Conservation (phyloP, 2,797 vertebrate genomes). For the Sciaenops ocellatus region DNA sequence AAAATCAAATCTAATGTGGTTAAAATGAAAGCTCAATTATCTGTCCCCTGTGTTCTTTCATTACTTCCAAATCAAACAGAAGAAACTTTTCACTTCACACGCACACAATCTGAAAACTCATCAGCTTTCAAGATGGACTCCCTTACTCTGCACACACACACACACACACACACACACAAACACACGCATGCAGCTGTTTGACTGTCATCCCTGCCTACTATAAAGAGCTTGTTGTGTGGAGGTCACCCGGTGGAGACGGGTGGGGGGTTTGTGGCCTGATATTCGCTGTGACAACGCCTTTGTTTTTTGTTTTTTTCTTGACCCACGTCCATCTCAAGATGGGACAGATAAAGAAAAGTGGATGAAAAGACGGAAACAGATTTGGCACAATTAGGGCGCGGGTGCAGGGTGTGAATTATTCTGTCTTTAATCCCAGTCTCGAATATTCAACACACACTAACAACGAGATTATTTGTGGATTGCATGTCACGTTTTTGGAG, state of each 20-base stretch:
- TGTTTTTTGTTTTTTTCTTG: slow-evolving; percentile 36
- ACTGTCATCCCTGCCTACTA: slow-evolving; percentile 56
- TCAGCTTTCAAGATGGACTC: neutral
- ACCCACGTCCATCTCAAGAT: slow-evolving; percentile 15
- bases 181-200: slow-evolving; percentile 67
- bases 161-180: slow-evolving; percentile 19
- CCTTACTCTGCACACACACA: slow-evolving; percentile 5
- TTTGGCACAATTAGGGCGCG: neutral
- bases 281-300: slow-evolving; percentile 55
- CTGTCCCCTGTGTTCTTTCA: neutral
- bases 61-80: neutral
- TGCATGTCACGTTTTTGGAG: accelerated
- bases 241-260: slow-evolving; percentile 28
- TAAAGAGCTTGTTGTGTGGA: slow-evolving; percentile 80
- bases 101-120: slow-evolving; percentile 28
- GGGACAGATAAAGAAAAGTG: slow-evolving; percentile 7
- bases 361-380: neutral
- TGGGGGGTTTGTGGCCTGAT: slow-evolving; percentile 36
- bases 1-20: neutral
- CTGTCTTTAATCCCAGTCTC: neutral
- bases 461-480: neutral
- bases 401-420: neutral
- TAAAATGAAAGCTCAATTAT: neutral
- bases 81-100: neutral
- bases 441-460: neutral